Conservation (phyloP, 2,113 vertebrate genomes). For the Mesocricetus auratus region DNA sequence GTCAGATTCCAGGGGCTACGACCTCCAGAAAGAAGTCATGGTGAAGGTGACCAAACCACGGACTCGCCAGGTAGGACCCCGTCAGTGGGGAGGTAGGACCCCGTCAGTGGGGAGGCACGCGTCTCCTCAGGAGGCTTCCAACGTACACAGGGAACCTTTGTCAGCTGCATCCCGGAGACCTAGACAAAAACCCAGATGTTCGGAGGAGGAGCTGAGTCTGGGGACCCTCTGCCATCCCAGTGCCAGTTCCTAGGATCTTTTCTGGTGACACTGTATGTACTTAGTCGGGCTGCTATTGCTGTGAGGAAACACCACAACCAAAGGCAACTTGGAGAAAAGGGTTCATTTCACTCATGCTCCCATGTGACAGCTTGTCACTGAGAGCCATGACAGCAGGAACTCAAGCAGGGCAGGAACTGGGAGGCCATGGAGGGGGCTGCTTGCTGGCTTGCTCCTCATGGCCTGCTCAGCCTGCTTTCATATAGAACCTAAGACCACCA, state of each 20-base stretch:
- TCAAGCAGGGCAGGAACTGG: neutral
- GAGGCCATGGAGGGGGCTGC: no score
- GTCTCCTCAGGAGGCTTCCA: neutral
- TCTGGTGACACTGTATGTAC: neutral
- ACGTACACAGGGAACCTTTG: neutral
- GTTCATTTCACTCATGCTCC: no score
- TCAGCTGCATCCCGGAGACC: neutral
- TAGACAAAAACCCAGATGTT: neutral
- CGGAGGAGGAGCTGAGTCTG: neutral
- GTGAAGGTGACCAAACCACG: slow-evolving; percentile 88
- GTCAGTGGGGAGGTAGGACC: slow-evolving; percentile 55
- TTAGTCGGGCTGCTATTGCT: neutral
- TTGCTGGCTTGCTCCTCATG: neutral
- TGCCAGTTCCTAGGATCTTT: neutral
- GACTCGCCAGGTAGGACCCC: slow-evolving; percentile 87
- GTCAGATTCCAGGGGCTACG: slow-evolving; percentile 91
- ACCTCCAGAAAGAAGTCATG: slow-evolving; percentile 91
- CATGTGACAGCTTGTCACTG: no score
- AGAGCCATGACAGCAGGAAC: neutral
- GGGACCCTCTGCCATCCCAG: rapidly evolving
- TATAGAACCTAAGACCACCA: neutral
- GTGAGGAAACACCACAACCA: neutral
- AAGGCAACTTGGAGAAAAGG: neutral
- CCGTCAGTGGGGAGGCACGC: rapidly evolving
- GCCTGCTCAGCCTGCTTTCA: neutral